A percentile compares a stretch with the other conserved stretches of the same genome.
Conservation (phyloP, 1,140 invertebrate genomes). For the Eurosta solidaginis region DNA sequence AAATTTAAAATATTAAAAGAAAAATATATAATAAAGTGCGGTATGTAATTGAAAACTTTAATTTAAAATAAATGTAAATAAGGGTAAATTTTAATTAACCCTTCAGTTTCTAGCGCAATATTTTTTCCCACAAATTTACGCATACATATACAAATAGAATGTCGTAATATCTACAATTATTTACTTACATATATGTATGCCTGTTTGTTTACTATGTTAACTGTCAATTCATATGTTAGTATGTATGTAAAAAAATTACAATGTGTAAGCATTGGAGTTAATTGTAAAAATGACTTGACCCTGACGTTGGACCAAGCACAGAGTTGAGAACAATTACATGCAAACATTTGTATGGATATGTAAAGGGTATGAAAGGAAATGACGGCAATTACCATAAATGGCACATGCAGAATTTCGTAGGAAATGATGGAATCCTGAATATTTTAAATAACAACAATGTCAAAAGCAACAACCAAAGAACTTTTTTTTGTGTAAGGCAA, state of each 20-base stretch:
- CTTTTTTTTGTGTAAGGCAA: too few species aligned
- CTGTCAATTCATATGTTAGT: too few species aligned
- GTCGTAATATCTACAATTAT: background rate
- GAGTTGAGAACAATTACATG: background rate
- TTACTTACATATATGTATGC: background rate
- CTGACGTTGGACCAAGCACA: background rate
- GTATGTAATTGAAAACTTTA: background rate
- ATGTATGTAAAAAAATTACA: too few species aligned
- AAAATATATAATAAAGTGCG: background rate
- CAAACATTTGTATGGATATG: background rate
- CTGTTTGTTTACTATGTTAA: too few species aligned
- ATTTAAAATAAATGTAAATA: background rate
- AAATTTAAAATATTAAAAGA: background rate
- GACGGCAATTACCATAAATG: constrained; percentile 12
- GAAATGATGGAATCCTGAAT: constrained; percentile 9
- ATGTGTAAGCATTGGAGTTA: background rate
- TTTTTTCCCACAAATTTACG: background rate
- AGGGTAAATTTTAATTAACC: background rate
- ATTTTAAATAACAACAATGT: constrained; percentile 4
- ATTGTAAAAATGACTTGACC: background rate
- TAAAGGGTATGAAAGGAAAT: background rate
- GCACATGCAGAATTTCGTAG: constrained; percentile 1
- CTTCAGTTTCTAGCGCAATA: background rate
- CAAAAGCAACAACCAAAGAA: background rate
- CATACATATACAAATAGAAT: too few species aligned